Conservation (phyloP, 2,113 vertebrate species). For the Shinisaurus crocodilurus region DNA sequence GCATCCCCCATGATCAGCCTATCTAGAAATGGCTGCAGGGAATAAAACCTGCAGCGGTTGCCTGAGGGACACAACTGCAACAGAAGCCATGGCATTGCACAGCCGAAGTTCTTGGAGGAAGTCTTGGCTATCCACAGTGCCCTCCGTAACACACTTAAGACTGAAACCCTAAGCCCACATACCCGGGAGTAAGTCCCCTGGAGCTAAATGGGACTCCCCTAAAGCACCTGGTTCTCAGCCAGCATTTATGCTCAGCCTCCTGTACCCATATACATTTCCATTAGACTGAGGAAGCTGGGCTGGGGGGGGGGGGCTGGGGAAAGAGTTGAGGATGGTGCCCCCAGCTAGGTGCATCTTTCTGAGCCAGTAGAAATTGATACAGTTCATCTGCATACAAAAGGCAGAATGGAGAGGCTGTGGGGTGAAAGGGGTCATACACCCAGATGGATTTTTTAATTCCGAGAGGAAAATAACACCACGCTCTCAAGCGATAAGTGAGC, state of each 20-base stretch:
- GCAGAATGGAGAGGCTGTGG: conserved; percentile 82
- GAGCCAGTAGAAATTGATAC: conserved; percentile 82
- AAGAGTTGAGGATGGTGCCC: conserved; percentile 47
- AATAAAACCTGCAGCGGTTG: background rate
- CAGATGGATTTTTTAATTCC: conserved; percentile 86
- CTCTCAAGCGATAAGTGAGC: conserved; percentile 83
- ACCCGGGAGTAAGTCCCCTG: background rate
- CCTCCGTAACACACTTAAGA: background rate
- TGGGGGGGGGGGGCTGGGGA: too few relatives aligned
- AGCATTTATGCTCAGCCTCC: conserved; percentile 69
- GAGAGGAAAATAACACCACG: conserved; percentile 81
- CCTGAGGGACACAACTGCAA: background rate
- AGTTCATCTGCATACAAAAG: conserved; percentile 87
- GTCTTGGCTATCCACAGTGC: background rate
- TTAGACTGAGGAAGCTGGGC: conserved; percentile 58
- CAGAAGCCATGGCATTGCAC: background rate
- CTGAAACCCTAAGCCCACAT: too few relatives aligned
- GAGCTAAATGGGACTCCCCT: background rate
- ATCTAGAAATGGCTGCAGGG: background rate
- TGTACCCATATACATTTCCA: conserved; percentile 70
- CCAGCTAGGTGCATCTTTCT: conserved; percentile 76
- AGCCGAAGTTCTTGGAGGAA: background rate
- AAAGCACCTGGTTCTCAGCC: conserved; percentile 64
- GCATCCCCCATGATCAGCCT: background rate
- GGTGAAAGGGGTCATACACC: conserved; percentile 82